phyloP scores from a whole-genome alignment of 1,140 invertebrate species.

The Aradophagus sp. region DNA sequence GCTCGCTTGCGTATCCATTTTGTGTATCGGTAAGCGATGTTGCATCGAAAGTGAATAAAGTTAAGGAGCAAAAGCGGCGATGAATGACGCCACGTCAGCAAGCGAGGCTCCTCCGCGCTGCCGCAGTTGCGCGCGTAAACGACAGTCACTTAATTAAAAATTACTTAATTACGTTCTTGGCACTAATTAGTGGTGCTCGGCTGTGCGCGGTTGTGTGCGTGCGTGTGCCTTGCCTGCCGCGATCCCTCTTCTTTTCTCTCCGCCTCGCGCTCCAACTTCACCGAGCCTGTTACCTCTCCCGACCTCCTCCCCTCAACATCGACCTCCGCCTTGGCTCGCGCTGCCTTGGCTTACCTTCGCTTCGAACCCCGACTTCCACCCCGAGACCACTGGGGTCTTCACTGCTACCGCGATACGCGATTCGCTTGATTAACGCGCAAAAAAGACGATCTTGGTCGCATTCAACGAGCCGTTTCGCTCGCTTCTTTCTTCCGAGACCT shows the following conservation, averaged over 20 bases:
- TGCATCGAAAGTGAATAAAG: constrained; percentile 55
- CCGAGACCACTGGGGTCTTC: constrained; percentile 36
- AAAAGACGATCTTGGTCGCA: constrained; percentile 42
- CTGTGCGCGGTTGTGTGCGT: too few species aligned
- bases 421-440: constrained; percentile 44
- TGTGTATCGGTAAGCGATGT: constrained; percentile 44
- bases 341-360: constrained; percentile 8
- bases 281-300: constrained; percentile 52
- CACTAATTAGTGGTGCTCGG: constrained; percentile 77
- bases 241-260: constrained; percentile 58
- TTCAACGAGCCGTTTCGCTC: constrained; percentile 11
- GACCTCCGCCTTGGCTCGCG: constrained; percentile 1
- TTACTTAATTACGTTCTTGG: constrained; percentile 80
- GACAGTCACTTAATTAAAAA: constrained; percentile 79
- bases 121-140: constrained; percentile 69
- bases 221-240: constrained; percentile 48
- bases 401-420: constrained; percentile 33
- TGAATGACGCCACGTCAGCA: constrained; percentile 60
- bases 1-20: constrained; percentile 33
- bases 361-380: constrained; percentile 13
- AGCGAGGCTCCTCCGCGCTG: constrained; percentile 56
- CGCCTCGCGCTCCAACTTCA: constrained; percentile 55
- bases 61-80: constrained; percentile 49
- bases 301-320: constrained; percentile 12
- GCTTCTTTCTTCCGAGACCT: constrained; percentile 1